phyloP scores from a whole-genome alignment of 2,888 invertebrate genomes.

The Caenorhabditis japonica region DNA sequence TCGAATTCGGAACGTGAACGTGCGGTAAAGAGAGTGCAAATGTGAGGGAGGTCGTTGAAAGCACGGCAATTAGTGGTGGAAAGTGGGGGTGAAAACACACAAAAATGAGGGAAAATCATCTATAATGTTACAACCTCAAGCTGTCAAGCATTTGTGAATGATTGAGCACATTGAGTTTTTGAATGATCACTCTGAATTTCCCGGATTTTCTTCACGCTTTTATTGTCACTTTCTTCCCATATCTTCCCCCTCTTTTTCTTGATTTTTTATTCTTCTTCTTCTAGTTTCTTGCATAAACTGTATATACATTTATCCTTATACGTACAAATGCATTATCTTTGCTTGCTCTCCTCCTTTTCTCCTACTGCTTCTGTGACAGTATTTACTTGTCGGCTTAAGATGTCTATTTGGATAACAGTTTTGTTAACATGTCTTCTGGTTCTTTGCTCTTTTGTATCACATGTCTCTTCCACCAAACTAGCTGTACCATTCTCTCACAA shows the following conservation, averaged over 20 bases:
- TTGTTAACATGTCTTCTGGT: constrained; percentile 42
- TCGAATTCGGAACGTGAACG: too few relatives aligned
- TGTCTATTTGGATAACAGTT: constrained; percentile 55
- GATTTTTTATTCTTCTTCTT: constrained; percentile 9
- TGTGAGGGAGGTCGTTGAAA: neutral
- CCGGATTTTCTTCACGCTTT: constrained; percentile 54
- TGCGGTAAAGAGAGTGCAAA: too few relatives aligned
- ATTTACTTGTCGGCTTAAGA: constrained; percentile 53
- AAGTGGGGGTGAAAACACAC: constrained; percentile 38
- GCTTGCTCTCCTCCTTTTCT: constrained; percentile 12
- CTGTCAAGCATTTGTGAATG: constrained; percentile 56
- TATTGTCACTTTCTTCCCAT: constrained; percentile 22
- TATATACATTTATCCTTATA: constrained; percentile 25
- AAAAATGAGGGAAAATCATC: constrained; percentile 35
- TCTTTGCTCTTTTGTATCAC: too few relatives aligned
- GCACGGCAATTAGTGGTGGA: constrained; percentile 3
- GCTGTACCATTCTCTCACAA: constrained; percentile 21
- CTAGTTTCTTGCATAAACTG: neutral
- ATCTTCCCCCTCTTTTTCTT: constrained; percentile 36
- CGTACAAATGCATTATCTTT: constrained; percentile 32
- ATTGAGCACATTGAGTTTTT: constrained; percentile 57
- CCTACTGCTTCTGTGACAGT: constrained; percentile 26
- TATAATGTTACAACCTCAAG: constrained; percentile 56
- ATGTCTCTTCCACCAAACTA: neutral
- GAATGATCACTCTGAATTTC: constrained; percentile 54